Percentiles rank a stretch among this genome's conserved stretches.
phyloP scores from a whole-genome alignment of 2,888 invertebrate species.

The Drosophila melanosoma region DNA sequence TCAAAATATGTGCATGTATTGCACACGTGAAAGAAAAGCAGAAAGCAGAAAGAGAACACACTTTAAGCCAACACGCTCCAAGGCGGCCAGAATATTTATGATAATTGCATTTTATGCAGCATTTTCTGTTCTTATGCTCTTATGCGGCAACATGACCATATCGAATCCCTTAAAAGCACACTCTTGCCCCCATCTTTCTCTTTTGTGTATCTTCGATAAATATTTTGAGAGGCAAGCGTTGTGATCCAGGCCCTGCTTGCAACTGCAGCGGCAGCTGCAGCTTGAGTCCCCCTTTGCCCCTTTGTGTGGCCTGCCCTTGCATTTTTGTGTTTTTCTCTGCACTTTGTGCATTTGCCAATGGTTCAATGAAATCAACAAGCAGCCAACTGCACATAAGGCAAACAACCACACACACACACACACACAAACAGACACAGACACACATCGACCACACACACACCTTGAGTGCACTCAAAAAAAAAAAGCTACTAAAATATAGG shows the following conservation, averaged over 20 bases:
- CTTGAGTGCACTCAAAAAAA: background rate
- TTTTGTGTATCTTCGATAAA: slow-evolving; percentile 39
- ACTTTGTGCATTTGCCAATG: slow-evolving; percentile 66
- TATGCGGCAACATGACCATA: slow-evolving; percentile 65
- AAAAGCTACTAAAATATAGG: background rate
- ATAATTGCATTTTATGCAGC: slow-evolving; percentile 79
- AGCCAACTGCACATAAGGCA: slow-evolving; percentile 28
- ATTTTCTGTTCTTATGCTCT: slow-evolving; percentile 34
- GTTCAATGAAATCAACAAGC: slow-evolving; percentile 74
- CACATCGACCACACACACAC: background rate
- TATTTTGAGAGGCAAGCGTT: slow-evolving; percentile 54
- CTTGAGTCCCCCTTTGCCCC: slow-evolving; percentile 55
- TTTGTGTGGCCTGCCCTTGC: slow-evolving; percentile 21
- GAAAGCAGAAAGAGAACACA: slow-evolving; percentile 8
- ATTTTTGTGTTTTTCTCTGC: slow-evolving; percentile 40
- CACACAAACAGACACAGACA: background rate
- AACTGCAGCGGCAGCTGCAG: slow-evolving; percentile 10
- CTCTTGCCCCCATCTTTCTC: background rate
- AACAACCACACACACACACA: slow-evolving; percentile 15
- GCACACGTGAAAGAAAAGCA: slow-evolving; percentile 35
- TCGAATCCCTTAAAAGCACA: slow-evolving; percentile 74
- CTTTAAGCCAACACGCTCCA: slow-evolving; percentile 38
- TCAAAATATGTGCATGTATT: slow-evolving; percentile 57
- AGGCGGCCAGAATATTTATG: slow-evolving; percentile 75
- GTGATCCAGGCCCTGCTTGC: slow-evolving; percentile 25